phyloP scores from a whole-genome alignment of 92 coral and sea anemone genomes.

The Porites evermanni region DNA sequence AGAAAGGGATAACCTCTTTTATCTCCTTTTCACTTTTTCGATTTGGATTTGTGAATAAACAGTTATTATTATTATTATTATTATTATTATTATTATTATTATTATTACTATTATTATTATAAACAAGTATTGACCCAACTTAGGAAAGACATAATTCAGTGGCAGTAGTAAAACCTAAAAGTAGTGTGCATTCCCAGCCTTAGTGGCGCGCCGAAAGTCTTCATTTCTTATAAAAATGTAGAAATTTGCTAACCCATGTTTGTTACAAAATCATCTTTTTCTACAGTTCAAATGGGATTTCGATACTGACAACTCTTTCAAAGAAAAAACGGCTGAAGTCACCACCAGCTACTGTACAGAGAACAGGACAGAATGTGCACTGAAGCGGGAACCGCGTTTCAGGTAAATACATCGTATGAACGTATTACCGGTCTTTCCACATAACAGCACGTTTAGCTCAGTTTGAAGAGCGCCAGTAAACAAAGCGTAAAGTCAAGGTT shows the following conservation, averaged over 20 bases:
- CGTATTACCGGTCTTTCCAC: neutral
- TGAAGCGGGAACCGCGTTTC: neutral
- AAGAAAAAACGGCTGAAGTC: neutral
- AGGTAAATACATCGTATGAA: neutral
- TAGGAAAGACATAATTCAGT: too few species aligned
- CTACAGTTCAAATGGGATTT: conserved; percentile 15
- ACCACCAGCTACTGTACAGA: neutral
- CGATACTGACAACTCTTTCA: conserved; percentile 6
- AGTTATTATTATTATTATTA: too few species aligned
- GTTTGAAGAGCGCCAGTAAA: too few species aligned
- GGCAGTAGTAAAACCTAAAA: too few species aligned
- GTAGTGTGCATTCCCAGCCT: neutral
- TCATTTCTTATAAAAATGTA: neutral
- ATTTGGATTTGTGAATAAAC: too few species aligned
- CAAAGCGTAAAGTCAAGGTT: too few species aligned
- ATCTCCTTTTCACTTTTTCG: too few species aligned
- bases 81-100: too few species aligned
- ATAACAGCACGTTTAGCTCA: too few species aligned
- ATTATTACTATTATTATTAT: too few species aligned
- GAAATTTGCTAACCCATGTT: neutral
- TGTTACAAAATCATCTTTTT: neutral
- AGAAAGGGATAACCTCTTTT: too few species aligned
- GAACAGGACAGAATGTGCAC: conserved; percentile 12
- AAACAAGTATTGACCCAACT: too few species aligned
- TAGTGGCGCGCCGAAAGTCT: neutral